phyloP scores from a whole-genome alignment of 1,140 invertebrate species.

The Drosophila navojoa region DNA sequence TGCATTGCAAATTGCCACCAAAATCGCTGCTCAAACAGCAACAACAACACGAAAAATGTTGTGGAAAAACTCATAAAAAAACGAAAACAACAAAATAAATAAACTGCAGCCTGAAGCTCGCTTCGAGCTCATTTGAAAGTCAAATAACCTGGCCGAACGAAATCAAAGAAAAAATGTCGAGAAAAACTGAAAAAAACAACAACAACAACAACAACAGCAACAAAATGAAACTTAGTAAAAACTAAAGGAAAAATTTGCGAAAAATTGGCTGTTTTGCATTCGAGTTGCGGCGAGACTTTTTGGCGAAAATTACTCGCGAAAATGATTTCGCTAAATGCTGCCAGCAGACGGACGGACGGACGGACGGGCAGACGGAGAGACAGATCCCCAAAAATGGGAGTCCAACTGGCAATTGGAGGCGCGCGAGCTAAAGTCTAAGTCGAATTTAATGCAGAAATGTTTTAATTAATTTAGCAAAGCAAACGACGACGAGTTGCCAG shows the following conservation, averaged over 20 bases:
- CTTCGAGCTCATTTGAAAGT: slow-evolving; percentile 76
- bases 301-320: slow-evolving; percentile 67
- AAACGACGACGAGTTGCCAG: slow-evolving; percentile 10
- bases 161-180: slow-evolving; percentile 24
- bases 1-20: slow-evolving; percentile 80
- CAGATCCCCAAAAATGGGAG: slow-evolving; percentile 39
- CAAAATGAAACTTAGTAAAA: slow-evolving; percentile 37
- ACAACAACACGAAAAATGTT: slow-evolving; percentile 58
- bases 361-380: too few species aligned
- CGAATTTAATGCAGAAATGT: slow-evolving; percentile 77
- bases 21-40: slow-evolving; percentile 68
- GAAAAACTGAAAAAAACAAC: not conserved
- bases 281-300: slow-evolving; percentile 65
- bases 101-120: slow-evolving; percentile 42
- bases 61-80: slow-evolving; percentile 80
- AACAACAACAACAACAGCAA: too few species aligned
- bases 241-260: slow-evolving; percentile 62
- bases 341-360: slow-evolving; percentile 16
- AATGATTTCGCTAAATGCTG: slow-evolving; percentile 72
- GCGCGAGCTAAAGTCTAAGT: not conserved
- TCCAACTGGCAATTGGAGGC: slow-evolving; percentile 2
- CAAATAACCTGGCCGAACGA: slow-evolving; percentile 66
- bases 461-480: slow-evolving; percentile 74
- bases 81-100: too few species aligned
- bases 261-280: slow-evolving; percentile 78